phyloP scores from a whole-genome alignment of 2,113 vertebrate species.

The Regulus satrapa region DNA sequence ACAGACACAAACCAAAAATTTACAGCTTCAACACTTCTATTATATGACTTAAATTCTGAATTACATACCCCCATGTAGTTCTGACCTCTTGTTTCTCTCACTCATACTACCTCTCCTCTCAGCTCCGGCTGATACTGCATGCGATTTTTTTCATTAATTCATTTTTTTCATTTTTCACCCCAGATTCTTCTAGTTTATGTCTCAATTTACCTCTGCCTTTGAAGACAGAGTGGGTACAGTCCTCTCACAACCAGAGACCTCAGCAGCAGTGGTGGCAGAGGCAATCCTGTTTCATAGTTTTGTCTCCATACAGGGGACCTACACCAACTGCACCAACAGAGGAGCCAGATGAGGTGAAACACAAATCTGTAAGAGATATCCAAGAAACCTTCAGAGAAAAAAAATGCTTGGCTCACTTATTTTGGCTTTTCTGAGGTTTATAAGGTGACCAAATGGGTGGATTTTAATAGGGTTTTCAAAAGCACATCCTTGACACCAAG shows the following conservation, averaged over 20 bases:
- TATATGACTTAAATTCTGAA: not conserved
- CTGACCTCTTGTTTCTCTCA: not conserved
- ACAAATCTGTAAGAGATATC: not conserved
- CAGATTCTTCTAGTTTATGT: not conserved
- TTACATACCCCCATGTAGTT: rapidly evolving
- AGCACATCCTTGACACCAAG: not conserved
- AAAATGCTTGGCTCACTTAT: not conserved
- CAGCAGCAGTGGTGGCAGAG: not conserved
- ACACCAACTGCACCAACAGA: not conserved
- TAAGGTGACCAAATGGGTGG: not conserved
- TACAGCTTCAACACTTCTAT: not conserved
- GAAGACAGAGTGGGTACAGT: not conserved
- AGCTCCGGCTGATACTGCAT: not conserved
- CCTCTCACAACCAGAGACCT: not conserved
- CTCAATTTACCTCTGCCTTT: not conserved
- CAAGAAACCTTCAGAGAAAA: not conserved
- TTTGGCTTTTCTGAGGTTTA: not conserved
- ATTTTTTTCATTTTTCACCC: too few species aligned
- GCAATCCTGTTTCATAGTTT: not conserved
- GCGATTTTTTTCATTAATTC: not conserved
- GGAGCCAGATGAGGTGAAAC: not conserved
- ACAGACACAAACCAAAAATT: not conserved
- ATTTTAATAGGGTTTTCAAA: not conserved
- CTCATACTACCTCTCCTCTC: not conserved
- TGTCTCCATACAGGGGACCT: not conserved